A percentile compares a stretch with the other conserved stretches of the same genome.
phyloP scores from a whole-genome alignment of 2,113 vertebrate species.

The Tachysurus fulvidraco region DNA sequence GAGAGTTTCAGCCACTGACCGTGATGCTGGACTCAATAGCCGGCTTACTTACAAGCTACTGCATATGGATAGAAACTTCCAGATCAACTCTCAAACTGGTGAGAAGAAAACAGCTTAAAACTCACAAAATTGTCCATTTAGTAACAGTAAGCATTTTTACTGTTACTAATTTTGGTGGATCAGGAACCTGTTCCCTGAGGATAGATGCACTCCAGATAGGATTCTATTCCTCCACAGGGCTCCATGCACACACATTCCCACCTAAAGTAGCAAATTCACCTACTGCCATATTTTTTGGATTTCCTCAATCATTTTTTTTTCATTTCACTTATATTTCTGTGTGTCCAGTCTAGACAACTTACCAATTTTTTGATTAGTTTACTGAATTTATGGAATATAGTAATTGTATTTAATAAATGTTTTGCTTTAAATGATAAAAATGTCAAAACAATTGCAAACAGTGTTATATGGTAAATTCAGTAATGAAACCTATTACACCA shows the following conservation, averaged over 20 bases:
- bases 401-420: background rate
- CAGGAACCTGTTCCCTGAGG: background rate
- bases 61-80: constrained; percentile 81
- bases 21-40: constrained; percentile 88
- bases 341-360: background rate
- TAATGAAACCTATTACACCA: no score
- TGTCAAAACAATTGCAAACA: background rate
- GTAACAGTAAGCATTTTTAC: background rate
- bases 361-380: background rate
- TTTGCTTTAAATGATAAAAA: background rate
- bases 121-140: background rate
- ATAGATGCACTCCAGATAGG: background rate
- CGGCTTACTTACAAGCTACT: constrained; percentile 87
- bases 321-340: background rate
- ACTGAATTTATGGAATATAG: background rate
- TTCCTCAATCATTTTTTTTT: background rate
- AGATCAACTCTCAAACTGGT: constrained; percentile 93
- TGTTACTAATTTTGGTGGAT: no score
- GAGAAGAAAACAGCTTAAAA: constrained; percentile 32
- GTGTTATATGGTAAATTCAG: background rate
- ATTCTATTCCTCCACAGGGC: background rate
- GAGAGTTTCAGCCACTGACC: constrained; percentile 83
- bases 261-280: background rate
- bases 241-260: background rate
- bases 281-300: background rate